Conservation (phyloP, 1,140 invertebrate species). For the Mycetomoellerius zeteki region DNA sequence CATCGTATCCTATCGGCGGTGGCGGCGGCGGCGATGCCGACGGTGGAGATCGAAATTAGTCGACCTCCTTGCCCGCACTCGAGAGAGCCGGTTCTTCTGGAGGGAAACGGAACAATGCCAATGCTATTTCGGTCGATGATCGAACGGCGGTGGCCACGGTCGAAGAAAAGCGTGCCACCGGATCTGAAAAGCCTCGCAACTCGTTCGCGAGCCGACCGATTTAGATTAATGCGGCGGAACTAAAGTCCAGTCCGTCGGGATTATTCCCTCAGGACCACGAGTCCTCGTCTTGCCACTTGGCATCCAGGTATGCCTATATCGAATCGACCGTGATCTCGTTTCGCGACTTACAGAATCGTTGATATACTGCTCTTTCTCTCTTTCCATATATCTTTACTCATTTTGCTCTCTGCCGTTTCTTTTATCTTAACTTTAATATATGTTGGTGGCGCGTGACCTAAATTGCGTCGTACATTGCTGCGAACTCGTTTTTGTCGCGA, state of each 20-base stretch:
- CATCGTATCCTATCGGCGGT: conserved; percentile 34
- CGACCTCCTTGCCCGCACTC: conserved; percentile 69
- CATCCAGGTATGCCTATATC: conserved; percentile 18
- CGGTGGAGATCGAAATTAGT: conserved; percentile 72
- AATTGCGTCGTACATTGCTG: conserved; percentile 18
- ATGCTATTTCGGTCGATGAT: conserved; percentile 83
- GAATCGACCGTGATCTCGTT: conserved; percentile 55
- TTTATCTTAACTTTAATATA: conserved; percentile 46
- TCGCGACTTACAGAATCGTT: conserved; percentile 12
- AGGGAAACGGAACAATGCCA: conserved; percentile 83
- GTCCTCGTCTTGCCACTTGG: conserved; percentile 48
- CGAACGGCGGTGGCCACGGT: conserved; percentile 79
- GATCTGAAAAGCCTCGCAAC: conserved; percentile 71
- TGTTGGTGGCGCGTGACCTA: conserved; percentile 22
- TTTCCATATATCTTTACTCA: neutral
- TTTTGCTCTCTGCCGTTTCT: neutral
- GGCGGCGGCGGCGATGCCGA: neutral
- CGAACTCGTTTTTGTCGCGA: conserved; percentile 4
- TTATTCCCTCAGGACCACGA: conserved; percentile 27
- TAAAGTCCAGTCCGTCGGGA: conserved; percentile 32
- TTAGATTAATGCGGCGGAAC: conserved; percentile 72
- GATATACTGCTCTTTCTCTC: neutral
- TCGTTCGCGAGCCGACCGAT: conserved; percentile 74
- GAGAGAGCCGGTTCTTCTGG: conserved; percentile 74
- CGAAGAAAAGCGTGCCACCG: conserved; percentile 77